Evolutionary conservation across 2,113 vertebrate species (phyloP), one percentile per base, ranked within the genome.

Genomic region (Alethe diademata): DNA sequence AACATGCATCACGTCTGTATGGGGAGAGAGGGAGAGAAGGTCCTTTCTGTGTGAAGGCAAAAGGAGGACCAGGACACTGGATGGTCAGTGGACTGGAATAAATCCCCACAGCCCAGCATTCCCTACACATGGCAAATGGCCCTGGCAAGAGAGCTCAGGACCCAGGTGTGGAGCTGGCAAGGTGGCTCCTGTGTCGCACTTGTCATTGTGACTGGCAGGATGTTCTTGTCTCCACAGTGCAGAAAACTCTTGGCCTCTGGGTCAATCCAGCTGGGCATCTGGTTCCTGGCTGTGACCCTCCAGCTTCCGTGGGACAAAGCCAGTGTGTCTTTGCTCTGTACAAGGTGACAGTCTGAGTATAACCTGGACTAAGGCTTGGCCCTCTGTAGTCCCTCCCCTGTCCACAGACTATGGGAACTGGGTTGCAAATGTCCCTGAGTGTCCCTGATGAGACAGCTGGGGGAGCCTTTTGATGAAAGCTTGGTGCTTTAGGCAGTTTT

Each of bases 381-480:
- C 8, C 13, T 47, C 40, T 35, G 42, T 54, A 64, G 69, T 58
- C 29, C 31, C 47, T 73, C 11, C 11, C 4, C 31, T 70, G 54
- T 29, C 26, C 14, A 29, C 43, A 89, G n/a, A 33, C 18, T 15
- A 3, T 25, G 35, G 71, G 51, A 88, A 28, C 38, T 20, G 70
- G 42, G 47, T 42, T 64, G 66, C 35, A n/a, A 26, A 80, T 62
- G 85, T 94, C 93, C 92, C 93, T 94, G 90, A 95, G 75, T 67
- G 86, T 76, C 82, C 60, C 57, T 54, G 66, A n/a, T 42, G 64
- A 69, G 65, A 66, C 42, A 50, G 38, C 29, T 78, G 75, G 29
- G 19, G n/a, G 26, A 86, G 29, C 18, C 50, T 95, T 72, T 71
- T 73, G 60, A 70, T 42, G 54, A 54, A 65, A 83, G 4, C 50